A percentile compares a stretch with the other conserved stretches of the same genome.
phyloP scores from a whole-genome alignment of 1,140 invertebrate species.

The Drosophila saltans region DNA sequence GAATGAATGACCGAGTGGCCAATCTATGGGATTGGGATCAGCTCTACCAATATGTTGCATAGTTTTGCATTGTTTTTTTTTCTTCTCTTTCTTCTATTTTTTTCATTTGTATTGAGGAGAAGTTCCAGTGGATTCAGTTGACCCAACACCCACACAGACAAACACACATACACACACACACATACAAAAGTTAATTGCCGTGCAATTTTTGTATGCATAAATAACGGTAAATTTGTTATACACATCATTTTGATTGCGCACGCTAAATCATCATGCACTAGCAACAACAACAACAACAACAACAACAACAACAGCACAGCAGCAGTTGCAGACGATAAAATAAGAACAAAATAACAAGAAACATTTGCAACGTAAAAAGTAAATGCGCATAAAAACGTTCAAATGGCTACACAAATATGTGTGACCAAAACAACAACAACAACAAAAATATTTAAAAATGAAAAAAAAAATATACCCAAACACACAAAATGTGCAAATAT shows the following conservation, averaged over 20 bases:
- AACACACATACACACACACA: constrained; percentile 3
- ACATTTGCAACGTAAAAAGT: constrained; percentile 29
- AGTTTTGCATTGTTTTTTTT: constrained; percentile 40
- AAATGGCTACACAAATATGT: constrained; percentile 63
- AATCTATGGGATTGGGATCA: neutral
- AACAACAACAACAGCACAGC: constrained; percentile 11
- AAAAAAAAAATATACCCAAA: constrained; percentile 16
- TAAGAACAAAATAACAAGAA: neutral
- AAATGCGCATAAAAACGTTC: constrained; percentile 69
- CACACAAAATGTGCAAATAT: constrained; percentile 33
- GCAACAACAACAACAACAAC: constrained; percentile 27
- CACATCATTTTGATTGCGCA: constrained; percentile 79
- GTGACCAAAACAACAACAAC: constrained; percentile 33
- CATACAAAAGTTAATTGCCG: constrained; percentile 75
- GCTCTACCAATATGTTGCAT: constrained; percentile 59
- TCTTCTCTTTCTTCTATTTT: constrained; percentile 4
- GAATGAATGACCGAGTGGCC: constrained; percentile 11
- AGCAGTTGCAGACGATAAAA: constrained; percentile 13
- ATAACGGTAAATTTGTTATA: constrained; percentile 82
- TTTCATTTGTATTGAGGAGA: neutral
- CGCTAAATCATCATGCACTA: constrained; percentile 70
- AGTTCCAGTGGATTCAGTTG: constrained; percentile 15
- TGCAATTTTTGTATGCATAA: constrained; percentile 81
- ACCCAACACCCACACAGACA: constrained; percentile 26
- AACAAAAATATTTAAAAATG: constrained; percentile 32